These are phyloP conservation scores for Leptinotarsa lineolata DNA, from an alignment of 1,140 invertebrate genomes.

Conservation along the genomic window DNA sequence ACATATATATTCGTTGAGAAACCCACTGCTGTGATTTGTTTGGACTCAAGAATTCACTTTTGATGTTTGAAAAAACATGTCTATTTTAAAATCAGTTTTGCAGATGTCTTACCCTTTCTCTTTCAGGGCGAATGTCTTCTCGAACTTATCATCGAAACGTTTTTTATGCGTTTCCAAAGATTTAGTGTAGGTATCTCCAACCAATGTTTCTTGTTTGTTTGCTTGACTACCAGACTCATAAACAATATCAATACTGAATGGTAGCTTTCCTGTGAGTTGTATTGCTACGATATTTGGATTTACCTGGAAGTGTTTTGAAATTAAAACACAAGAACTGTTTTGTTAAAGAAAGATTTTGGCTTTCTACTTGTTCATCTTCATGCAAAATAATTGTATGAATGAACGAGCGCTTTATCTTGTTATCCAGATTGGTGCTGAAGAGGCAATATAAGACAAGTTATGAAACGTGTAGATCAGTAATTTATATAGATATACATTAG, in stretches of 20 bases:
- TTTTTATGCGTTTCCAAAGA: slow-evolving; percentile 64
- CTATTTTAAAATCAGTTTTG: not conserved
- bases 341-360: no score
- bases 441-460: no score
- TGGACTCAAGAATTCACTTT: no score
- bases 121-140: slow-evolving; percentile 70
- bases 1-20: no score
- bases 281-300: slow-evolving; percentile 83
- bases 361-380: no score
- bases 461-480: no score
- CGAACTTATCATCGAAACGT: slow-evolving; percentile 72
- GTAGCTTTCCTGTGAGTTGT: slow-evolving; percentile 78
- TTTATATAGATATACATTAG: no score
- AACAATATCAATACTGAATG: slow-evolving; percentile 83
- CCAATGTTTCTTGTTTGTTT: slow-evolving; percentile 60
- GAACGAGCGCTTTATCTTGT: no score
- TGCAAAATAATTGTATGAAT: no score
- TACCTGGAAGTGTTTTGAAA: slow-evolving; percentile 41
- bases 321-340: no score
- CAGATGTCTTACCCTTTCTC: slow-evolving; percentile 64
- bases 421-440: no score
- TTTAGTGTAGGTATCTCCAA: slow-evolving; percentile 66
- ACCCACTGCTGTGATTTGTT: no score
- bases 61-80: not conserved
- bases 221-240: slow-evolving; percentile 77